A percentile compares a stretch with the other conserved stretches of the same genome.
Conservation (phyloP, 2,797 vertebrate species). For the Mus spretus region DNA sequence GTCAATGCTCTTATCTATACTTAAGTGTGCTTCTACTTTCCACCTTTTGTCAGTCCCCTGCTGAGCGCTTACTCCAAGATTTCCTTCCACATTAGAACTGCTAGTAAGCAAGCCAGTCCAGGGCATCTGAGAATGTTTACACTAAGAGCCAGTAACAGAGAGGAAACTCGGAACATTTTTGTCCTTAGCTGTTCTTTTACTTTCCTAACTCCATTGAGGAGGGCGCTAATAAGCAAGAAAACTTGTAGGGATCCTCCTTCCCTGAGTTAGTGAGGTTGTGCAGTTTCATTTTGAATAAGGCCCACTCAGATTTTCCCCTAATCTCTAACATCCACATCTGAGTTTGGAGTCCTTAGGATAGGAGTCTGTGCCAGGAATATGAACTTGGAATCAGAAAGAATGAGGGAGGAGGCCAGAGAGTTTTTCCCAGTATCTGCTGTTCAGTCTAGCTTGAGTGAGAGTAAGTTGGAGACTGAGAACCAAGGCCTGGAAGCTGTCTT, state of each 20-base stretch:
- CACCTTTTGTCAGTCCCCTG: background rate
- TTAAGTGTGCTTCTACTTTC: background rate
- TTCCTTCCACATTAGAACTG: background rate
- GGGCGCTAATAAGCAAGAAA: background rate
- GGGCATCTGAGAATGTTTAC: background rate
- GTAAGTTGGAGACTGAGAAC: background rate
- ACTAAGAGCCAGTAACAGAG: background rate
- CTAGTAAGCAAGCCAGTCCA: background rate
- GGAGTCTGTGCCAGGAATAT: background rate
- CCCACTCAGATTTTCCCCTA: background rate
- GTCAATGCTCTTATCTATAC: background rate
- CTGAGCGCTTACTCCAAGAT: background rate
- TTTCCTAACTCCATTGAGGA: background rate
- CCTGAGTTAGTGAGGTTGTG: background rate
- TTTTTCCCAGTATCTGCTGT: background rate
- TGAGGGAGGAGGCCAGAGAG: background rate
- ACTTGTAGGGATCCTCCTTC: background rate
- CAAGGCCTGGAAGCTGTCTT: background rate
- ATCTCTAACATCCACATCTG: background rate
- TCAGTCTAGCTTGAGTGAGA: background rate
- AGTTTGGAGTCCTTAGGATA: background rate
- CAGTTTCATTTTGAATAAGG: background rate
- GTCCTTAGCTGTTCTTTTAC: background rate
- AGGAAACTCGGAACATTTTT: background rate
- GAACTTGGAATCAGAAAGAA: constrained; percentile 11